These are phyloP conservation scores for Coluber constrictor DNA, from an alignment of 2,797 vertebrate species.

Conservation along the genomic window DNA sequence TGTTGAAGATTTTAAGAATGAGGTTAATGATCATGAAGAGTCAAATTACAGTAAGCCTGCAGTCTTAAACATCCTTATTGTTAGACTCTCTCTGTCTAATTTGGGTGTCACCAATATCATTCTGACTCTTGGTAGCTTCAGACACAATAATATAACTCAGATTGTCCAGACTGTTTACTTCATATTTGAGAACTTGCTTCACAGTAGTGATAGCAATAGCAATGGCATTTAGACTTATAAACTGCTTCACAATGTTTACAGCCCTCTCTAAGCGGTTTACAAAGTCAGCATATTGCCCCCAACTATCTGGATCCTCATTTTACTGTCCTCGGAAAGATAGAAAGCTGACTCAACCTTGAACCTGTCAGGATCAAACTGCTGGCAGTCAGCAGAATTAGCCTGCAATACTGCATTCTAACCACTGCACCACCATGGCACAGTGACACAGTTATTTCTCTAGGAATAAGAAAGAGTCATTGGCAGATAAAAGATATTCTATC, in stretches of 20 bases:
- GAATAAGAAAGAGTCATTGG: neutral
- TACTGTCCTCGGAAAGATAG: too few species aligned
- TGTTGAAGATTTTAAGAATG: neutral
- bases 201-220: neutral
- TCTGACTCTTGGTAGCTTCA: neutral
- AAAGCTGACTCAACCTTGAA: too few species aligned
- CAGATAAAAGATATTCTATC: too few species aligned
- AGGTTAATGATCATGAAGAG: neutral
- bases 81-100: neutral
- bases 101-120: neutral
- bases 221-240: too few species aligned
- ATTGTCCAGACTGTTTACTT: neutral
- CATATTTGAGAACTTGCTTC: neutral
- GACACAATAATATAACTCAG: neutral
- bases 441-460: neutral
- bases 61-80: neutral
- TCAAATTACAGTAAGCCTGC: neutral
- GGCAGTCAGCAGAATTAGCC: too few species aligned
- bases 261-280: too few species aligned
- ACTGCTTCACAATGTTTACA: too few species aligned
- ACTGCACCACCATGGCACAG: too few species aligned
- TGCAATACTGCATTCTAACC: too few species aligned
- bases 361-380: too few species aligned
- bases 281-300: too few species aligned
- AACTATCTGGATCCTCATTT: too few species aligned